Evolutionary conservation across 2,888 invertebrate species (phyloP), one percentile per base, ranked within the genome.

Genomic region (Mesodorylaimus sp.): DNA sequence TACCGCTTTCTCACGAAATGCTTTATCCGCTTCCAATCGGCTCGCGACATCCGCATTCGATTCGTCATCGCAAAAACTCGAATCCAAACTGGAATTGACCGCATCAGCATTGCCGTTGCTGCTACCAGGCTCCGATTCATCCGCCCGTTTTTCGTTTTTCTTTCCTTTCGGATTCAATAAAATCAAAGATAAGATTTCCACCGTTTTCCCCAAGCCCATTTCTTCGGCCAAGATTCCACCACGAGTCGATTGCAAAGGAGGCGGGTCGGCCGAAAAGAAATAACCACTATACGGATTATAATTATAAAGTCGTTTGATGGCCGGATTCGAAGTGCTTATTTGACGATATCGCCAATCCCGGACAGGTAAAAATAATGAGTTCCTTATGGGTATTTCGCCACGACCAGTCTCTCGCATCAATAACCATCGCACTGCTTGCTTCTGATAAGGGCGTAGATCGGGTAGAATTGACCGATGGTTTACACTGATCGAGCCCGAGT

Each of bases 191-290:
- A 82, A 61, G 16, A 81, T 74, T 68, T 82, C 81, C 0, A 83
- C 78, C 0, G 82, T 82, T 70, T 83, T 83, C 0, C 82, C 82
- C 25, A 83, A 68, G 0, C 82, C 81, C 81, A 82, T 82, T 68
- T 82, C 81, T 65, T 82, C 81, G 2, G 80, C 80, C 42, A 82
- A 68, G 53, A 82, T 79, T 1, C 81, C 81, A 16, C 81, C 80
- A 3, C 3, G 27, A 25, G 21, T 16, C n/a, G 41, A 46, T 19
- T 3, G 32, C 38, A 3, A 7, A 10, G 5, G 3, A n/a, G 10
- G 3, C 47, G 47, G 47, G 16, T 32, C 16, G 16, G 38, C 41
- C 5, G 13, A 19, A 5, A 7, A 7, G n/a, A 39, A 39, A 21
- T 7, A 7, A 7, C n/a, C 41, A 7, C n/a, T 7, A 39, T 19